Base-by-base conservation (phyloP, 2,113 vertebrate species). In the Gulo gulo region DNA sequence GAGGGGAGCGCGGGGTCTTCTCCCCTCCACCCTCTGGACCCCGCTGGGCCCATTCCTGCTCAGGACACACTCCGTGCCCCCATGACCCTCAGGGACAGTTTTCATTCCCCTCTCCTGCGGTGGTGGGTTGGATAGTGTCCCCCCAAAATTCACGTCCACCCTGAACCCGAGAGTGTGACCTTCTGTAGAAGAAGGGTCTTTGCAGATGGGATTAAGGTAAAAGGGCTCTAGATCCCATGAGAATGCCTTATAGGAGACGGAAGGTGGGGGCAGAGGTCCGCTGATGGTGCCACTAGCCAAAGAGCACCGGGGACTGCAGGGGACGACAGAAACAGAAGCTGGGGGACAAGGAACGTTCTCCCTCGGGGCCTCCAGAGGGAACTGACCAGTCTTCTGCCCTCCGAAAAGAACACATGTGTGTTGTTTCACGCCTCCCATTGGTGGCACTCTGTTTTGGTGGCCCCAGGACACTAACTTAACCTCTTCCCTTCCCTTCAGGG, bases 271-370 rank as follows among this genome's bases (percentile, higher is more conserved):
- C 15, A 4, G 78, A 57, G 11, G 2, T 1, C 24, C 12, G 47
- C 6, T 1, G 34, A 7, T 0, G 20, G 0, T 1, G 7, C 78
- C 20, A 4, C 52, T 45, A 13, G 26, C 61, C 20, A 7, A 24
- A 39, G 89, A 34, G 11, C 18, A 0, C 39, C 1, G 18, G 20
- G 11, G 42, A 2, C 0, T 0, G 12, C 21, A 8, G 18, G 50
- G 10, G 63, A 39, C 50, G 0, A 11, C 50, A 8, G 74, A 23
- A 0, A 11, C 50, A 8, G 74, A 23, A 31, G 4, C 14, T 0
- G 11, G 42, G 79, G 14, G 50, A 21, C 18, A 20, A 0, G 14
- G 2, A 11, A 16, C 15, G 3, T 6, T 13, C 16, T 1, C 16
- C 31, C 31, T 57, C 1, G 0, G 45, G 31, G 45, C 69, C 83